These are phyloP conservation scores for Seira ritae DNA, from an alignment of 2,888 invertebrate species.

Conservation along the genomic window DNA sequence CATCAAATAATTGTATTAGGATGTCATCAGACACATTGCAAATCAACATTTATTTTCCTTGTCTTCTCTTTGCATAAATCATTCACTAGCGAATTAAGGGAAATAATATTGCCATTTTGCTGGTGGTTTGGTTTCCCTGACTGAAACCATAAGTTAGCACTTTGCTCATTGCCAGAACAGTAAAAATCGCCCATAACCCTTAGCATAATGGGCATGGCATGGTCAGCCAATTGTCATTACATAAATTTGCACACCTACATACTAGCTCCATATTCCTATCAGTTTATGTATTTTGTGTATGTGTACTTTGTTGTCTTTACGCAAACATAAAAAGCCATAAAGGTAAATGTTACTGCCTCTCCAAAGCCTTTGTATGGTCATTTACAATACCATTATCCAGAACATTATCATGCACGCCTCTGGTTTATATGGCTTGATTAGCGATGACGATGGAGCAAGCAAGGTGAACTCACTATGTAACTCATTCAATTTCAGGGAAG, in stretches of 20 bases:
- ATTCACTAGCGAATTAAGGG: too few relatives aligned
- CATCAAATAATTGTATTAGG: too few relatives aligned
- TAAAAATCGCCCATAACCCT: conserved; percentile 62
- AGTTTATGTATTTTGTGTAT: conserved; percentile 12
- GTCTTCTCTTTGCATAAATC: too few relatives aligned
- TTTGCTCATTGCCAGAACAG: conserved; percentile 52
- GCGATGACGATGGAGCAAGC: conserved; percentile 12
- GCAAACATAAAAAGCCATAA: conserved; percentile 16
- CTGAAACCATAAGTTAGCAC: conserved; percentile 31
- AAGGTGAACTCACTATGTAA: too few relatives aligned
- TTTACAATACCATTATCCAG: conserved; percentile 20
- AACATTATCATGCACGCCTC: conserved; percentile 32
- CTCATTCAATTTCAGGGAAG: too few relatives aligned
- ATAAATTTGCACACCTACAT: conserved; percentile 66
- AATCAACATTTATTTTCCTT: too few relatives aligned
- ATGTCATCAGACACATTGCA: too few relatives aligned
- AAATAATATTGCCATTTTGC: too few relatives aligned
- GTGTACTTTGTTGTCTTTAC: conserved; percentile 15
- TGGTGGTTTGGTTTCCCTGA: too few relatives aligned
- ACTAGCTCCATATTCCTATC: too few relatives aligned
- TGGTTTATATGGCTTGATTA: conserved; percentile 41
- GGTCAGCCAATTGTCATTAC: conserved; percentile 55
- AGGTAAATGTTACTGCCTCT: conserved; percentile 2
- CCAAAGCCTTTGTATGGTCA: conserved; percentile 6
- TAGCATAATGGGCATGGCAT: conserved; percentile 59